Percentiles rank a stretch among this genome's conserved stretches.
Conservation (phyloP, 2,888 invertebrate genomes). For the Nineta flava region DNA sequence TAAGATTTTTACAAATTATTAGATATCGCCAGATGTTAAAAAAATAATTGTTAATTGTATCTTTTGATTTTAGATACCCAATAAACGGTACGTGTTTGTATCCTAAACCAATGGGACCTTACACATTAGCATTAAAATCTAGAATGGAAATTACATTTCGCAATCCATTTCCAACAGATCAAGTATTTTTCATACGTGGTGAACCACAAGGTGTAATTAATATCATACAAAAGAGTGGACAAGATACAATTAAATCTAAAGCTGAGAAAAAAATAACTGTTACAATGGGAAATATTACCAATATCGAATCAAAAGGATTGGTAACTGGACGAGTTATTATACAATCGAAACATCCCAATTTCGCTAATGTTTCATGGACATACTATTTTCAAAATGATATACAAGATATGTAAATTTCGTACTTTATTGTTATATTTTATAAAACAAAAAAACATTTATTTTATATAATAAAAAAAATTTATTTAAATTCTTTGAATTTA, state of each 20-base stretch:
- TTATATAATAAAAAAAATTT: too few species aligned
- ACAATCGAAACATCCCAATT: conserved; percentile 10
- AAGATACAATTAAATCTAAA: conserved; percentile 25
- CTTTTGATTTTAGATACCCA: conserved; percentile 21
- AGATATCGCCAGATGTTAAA: too few species aligned
- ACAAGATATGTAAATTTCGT: not conserved
- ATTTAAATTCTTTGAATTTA: too few species aligned
- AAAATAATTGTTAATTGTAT: too few species aligned
- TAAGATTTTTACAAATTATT: too few species aligned
- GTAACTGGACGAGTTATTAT: conserved; percentile 16
- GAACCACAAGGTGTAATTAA: conserved; percentile 29
- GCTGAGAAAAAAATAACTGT: conserved; percentile 18
- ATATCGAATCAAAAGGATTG: conserved; percentile 10
- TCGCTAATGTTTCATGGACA: conserved; percentile 15
- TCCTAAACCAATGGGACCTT: conserved; percentile 36
- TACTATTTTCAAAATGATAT: conserved; percentile 17
- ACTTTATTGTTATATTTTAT: too few species aligned
- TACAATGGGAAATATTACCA: conserved; percentile 8
- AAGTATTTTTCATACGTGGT: conserved; percentile 25
- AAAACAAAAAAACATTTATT: too few species aligned
- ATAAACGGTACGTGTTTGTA: conserved; percentile 27
- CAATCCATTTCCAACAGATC: conserved; percentile 28
- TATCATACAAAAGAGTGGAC: conserved; percentile 16
- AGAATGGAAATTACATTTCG: conserved; percentile 26
- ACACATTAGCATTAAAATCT: conserved; percentile 23